phyloP scores from a whole-genome alignment of 2,797 vertebrate species.

The Enteromius anoplus region DNA sequence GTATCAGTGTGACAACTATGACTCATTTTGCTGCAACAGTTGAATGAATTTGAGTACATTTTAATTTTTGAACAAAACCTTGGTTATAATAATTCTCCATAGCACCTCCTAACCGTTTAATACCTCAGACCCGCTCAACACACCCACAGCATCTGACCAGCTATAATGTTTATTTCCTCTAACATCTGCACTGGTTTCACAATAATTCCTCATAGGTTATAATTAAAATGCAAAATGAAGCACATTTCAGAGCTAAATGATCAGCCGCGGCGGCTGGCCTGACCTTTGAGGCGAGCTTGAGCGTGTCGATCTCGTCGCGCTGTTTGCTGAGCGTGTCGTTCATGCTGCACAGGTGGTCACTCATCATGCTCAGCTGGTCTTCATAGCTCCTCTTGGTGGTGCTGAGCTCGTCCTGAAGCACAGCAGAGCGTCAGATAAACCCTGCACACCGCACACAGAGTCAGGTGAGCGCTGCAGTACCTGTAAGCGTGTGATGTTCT shows the following conservation, averaged over 20 bases:
- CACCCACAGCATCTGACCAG: neutral
- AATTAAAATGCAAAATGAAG: neutral
- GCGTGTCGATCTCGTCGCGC: constrained; percentile 94
- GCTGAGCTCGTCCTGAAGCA: constrained; percentile 88
- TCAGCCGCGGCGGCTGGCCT: constrained; percentile 12
- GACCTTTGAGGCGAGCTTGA: constrained; percentile 93
- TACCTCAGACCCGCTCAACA: no score
- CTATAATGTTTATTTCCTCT: neutral
- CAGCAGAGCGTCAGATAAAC: neutral
- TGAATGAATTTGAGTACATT: no score
- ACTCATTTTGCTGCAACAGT: no score
- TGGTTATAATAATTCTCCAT: no score
- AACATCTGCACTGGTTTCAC: neutral
- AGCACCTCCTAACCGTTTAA: no score
- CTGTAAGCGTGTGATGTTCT: constrained; percentile 93
- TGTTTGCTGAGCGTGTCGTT: constrained; percentile 97
- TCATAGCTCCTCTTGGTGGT: constrained; percentile 98
- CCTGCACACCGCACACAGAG: constrained; percentile 39
- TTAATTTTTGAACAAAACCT: no score
- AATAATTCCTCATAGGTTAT: neutral
- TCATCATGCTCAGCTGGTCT: constrained; percentile 99
- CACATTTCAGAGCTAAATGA: no score
- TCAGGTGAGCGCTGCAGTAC: constrained; percentile 65
- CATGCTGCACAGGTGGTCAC: constrained; percentile 97
- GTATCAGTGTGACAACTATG: no score